phyloP scores from a whole-genome alignment of 30 jellyfish, hydroid and myxozoan genomes.

The Hydractinia symbiolongicarpus region DNA sequence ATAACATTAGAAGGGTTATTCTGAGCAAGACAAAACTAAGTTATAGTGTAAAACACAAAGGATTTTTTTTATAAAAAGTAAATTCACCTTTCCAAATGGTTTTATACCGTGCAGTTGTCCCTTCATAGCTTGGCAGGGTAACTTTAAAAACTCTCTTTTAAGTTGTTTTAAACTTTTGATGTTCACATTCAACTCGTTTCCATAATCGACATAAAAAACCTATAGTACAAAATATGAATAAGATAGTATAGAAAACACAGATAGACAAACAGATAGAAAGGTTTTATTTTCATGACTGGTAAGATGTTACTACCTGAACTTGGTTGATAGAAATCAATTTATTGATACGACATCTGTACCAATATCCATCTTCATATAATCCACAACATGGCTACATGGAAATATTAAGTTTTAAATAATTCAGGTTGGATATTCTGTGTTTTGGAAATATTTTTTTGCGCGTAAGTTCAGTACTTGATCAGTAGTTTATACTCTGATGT shows the following conservation, averaged over 20 bases:
- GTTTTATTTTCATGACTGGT: not conserved
- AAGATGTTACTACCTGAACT: conserved; percentile 39
- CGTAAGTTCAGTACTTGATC: no score
- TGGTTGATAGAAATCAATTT: conserved; percentile 30
- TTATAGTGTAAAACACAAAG: no score
- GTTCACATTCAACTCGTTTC: conserved; percentile 48
- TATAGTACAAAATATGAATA: not conserved
- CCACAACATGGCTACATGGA: conserved; percentile 66
- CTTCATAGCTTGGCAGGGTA: conserved; percentile 58
- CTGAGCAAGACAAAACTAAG: no score
- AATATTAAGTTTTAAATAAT: not conserved
- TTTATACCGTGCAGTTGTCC: conserved; percentile 51
- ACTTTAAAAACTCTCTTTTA: conserved; percentile 43
- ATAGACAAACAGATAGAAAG: not conserved
- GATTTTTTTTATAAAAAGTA: no score
- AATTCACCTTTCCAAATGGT: conserved; percentile 14
- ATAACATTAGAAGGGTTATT: no score
- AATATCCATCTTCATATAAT: conserved; percentile 60
- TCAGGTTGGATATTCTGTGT: not conserved
- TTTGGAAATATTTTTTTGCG: no score
- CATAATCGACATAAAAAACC: conserved; percentile 85
- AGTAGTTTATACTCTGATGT: no score
- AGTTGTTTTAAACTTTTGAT: conserved; percentile 43
- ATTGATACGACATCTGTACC: conserved; percentile 68
- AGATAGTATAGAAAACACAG: not conserved